A percentile compares a stretch with the other conserved stretches of the same genome.
Conservation (phyloP, 2,888 invertebrate genomes). For the Drosophila pullipes region DNA sequence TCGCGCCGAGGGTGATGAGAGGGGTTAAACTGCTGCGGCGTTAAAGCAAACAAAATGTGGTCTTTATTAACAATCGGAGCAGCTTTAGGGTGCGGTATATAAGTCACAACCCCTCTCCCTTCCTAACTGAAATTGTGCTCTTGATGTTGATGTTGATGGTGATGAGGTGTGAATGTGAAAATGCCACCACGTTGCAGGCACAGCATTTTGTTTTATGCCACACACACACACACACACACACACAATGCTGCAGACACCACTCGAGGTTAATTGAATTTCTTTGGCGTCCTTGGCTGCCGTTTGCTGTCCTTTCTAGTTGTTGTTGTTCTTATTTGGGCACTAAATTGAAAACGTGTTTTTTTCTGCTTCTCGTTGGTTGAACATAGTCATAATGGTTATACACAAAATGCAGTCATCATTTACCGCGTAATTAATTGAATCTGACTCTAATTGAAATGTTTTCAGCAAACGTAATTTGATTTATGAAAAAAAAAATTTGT, state of each 20-base stretch:
- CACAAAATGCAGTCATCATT: constrained; percentile 58
- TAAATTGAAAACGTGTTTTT: constrained; percentile 71
- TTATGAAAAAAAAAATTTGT: neutral
- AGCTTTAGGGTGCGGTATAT: constrained; percentile 23
- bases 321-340: constrained; percentile 23
- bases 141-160: constrained; percentile 61
- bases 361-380: constrained; percentile 58
- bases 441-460: constrained; percentile 79
- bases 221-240: neutral
- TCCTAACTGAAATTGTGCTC: constrained; percentile 6
- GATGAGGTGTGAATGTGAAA: constrained; percentile 83
- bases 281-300: constrained; percentile 50
- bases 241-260: constrained; percentile 72
- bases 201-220: constrained; percentile 70
- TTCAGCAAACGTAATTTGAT: constrained; percentile 42
- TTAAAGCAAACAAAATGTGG: constrained; percentile 58
- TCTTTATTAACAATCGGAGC: constrained; percentile 54
- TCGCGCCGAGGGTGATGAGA: neutral
- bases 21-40: constrained; percentile 57
- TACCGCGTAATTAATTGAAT: constrained; percentile 80
- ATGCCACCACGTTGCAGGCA: constrained; percentile 65
- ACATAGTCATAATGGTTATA: constrained; percentile 42
- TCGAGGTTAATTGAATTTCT: constrained; percentile 85
- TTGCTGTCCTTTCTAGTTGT: constrained; percentile 20
- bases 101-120: constrained; percentile 28